Percentiles rank a stretch among this genome's conserved stretches.
phyloP scores from a whole-genome alignment of 2,113 vertebrate species.

The Pristiophorus japonicus region DNA sequence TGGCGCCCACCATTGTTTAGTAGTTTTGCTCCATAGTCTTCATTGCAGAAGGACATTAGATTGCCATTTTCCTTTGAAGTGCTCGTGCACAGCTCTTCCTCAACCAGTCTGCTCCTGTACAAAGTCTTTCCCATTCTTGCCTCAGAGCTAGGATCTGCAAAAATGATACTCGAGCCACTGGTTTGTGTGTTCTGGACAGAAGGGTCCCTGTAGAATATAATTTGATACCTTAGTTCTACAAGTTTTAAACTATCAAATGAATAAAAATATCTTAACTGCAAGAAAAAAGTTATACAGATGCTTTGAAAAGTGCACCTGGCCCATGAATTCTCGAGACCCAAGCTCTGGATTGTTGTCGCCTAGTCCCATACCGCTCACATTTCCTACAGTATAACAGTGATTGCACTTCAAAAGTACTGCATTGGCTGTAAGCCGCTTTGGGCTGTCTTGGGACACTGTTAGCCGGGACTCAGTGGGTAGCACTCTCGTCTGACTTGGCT shows the following conservation, averaged over 20 bases:
- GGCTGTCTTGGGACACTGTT: background rate
- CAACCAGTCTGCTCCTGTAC: background rate
- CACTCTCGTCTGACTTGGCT: background rate
- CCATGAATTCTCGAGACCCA: background rate
- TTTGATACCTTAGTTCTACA: background rate
- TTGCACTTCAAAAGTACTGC: background rate
- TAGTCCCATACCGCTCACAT: background rate
- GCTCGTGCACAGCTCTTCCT: background rate
- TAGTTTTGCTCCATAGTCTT: too few relatives aligned
- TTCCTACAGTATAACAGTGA: background rate
- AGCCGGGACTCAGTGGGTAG: too few relatives aligned
- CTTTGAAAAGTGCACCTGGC: background rate
- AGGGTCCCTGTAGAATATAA: slow-evolving; percentile 31
- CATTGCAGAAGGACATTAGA: background rate
- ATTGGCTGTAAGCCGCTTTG: background rate
- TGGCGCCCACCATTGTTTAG: background rate
- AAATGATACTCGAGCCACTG: slow-evolving; percentile 72
- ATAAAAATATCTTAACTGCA: background rate
- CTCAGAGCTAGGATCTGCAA: slow-evolving; percentile 61
- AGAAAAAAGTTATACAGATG: background rate
- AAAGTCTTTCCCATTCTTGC: slow-evolving; percentile 41
- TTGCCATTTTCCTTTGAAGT: background rate
- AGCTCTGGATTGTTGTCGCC: background rate
- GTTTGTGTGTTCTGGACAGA: slow-evolving; percentile 48
- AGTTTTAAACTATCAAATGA: background rate